phyloP scores from a whole-genome alignment of 2,888 invertebrate genomes.

The Trachelus troglodyta region DNA sequence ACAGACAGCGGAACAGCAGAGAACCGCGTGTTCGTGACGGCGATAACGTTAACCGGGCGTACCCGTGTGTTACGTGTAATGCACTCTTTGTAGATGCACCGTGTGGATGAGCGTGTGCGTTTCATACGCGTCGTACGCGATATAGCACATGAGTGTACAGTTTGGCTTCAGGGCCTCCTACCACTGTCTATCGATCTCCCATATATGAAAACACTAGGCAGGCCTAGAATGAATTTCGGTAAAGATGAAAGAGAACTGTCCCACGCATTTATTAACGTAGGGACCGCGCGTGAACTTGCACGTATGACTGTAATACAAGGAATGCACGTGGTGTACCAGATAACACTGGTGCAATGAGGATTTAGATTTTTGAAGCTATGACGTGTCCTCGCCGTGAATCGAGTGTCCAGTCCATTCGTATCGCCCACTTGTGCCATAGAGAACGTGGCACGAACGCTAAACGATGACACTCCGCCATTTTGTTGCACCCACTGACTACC shows the following conservation, averaged over 20 bases:
- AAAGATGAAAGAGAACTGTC: neutral
- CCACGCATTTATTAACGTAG: neutral
- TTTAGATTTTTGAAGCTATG: slow-evolving; percentile 23
- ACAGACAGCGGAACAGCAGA: neutral
- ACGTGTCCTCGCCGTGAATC: slow-evolving; percentile 7
- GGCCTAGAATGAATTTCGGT: neutral
- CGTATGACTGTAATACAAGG: neutral
- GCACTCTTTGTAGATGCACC: neutral
- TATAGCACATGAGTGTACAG: slow-evolving; percentile 27
- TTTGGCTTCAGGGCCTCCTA: slow-evolving; percentile 51
- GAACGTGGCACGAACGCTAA: slow-evolving; percentile 43
- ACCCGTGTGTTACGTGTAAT: neutral
- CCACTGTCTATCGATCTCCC: slow-evolving; percentile 50
- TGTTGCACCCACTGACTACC: slow-evolving; percentile 54
- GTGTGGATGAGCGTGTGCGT: neutral
- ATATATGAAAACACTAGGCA: neutral
- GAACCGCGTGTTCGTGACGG: neutral
- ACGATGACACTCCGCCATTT: slow-evolving; percentile 52
- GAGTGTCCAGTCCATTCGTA: slow-evolving; percentile 19
- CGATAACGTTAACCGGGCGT: slow-evolving; percentile 4
- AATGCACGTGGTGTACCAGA: neutral
- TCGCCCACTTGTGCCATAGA: slow-evolving; percentile 44
- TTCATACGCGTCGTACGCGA: slow-evolving; percentile 27
- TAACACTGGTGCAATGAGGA: slow-evolving; percentile 18
- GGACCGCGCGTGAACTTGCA: neutral